Evolutionary conservation across 30 jellyfish, hydroid and myxozoan genomes (phyloP).

Genomic region (Cassiopea xamachana): DNA sequence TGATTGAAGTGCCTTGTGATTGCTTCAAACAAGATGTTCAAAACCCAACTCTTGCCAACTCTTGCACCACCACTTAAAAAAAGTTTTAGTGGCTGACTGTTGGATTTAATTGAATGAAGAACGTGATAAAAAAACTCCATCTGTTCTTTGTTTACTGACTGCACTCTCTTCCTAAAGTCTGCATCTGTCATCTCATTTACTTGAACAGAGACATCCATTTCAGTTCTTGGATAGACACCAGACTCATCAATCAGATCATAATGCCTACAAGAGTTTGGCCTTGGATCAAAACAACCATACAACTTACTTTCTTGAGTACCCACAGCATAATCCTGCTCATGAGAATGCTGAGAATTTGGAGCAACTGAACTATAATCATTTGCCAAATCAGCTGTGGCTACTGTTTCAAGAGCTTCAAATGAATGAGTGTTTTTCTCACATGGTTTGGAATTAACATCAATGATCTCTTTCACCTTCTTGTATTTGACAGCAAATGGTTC

Average conservation of each 20-base stretch:
- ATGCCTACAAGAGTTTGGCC: not conserved
- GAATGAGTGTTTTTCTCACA: not conserved
- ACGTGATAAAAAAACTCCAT: not conserved
- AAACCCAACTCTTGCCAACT: slow-evolving; percentile 34
- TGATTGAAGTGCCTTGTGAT: not conserved
- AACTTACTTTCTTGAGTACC: not conserved
- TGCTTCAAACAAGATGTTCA: not conserved
- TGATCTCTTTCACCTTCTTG: not conserved
- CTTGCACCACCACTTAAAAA: slow-evolving; percentile 58
- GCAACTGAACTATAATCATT: not conserved
- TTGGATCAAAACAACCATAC: slow-evolving; percentile 35
- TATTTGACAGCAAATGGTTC: not conserved
- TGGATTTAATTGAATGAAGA: not conserved
- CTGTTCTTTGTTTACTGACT: not conserved
- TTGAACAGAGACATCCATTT: not conserved
- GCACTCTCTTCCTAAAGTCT: not conserved
- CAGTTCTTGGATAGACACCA: not conserved
- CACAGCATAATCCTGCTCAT: not conserved
- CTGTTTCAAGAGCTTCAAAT: not conserved
- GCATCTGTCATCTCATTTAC: not conserved
- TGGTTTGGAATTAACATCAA: not conserved
- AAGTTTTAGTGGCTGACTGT: not conserved
- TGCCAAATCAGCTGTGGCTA: not conserved
- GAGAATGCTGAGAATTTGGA: slow-evolving; percentile 23
- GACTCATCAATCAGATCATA: slow-evolving; percentile 24